Percentiles rank a stretch among this genome's conserved stretches.
Evolutionary conservation across 2,113 vertebrate species (phyloP).

Genomic region (Fregetta grallaria): DNA sequence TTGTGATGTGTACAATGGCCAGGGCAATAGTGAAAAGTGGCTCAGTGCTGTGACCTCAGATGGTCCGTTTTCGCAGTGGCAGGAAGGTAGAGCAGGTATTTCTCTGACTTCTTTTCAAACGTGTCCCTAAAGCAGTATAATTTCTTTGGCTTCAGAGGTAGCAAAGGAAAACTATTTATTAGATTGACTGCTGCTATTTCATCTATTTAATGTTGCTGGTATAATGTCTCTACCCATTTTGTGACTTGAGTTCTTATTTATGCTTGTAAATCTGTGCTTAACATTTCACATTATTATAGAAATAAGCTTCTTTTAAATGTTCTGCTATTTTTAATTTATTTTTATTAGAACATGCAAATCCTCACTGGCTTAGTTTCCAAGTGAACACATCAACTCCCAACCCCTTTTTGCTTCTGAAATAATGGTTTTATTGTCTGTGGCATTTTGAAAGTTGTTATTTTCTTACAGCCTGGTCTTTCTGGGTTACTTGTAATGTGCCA

Average conservation of each 20-base stretch:
- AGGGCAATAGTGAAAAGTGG: neutral
- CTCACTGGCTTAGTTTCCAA: conserved; percentile 10
- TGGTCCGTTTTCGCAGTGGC: neutral
- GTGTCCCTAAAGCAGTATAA: neutral
- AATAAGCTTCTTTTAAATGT: conserved; percentile 55
- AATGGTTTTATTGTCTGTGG: neutral
- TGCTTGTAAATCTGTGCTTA: conserved; percentile 48
- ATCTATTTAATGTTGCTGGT: conserved; percentile 5
- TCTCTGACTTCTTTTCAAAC: neutral
- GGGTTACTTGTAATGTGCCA: neutral
- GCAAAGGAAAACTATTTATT: neutral
- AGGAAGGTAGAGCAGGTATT: neutral
- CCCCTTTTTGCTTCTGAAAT: neutral
- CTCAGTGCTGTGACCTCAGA: neutral
- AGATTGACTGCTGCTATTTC: neutral
- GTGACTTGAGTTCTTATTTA: conserved; percentile 20
- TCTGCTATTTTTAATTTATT: conserved; percentile 24
- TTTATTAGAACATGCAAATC: conserved; percentile 29
- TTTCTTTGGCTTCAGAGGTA: neutral
- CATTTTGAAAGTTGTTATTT: neutral
- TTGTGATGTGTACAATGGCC: neutral
- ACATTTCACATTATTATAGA: conserved; percentile 28
- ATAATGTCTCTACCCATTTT: neutral
- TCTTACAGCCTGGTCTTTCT: neutral
- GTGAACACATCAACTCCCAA: neutral